Percentiles rank a stretch among this genome's conserved stretches.
phyloP scores from a whole-genome alignment of 92 coral and sea anemone species.

The Umimayanthus chanpuru region DNA sequence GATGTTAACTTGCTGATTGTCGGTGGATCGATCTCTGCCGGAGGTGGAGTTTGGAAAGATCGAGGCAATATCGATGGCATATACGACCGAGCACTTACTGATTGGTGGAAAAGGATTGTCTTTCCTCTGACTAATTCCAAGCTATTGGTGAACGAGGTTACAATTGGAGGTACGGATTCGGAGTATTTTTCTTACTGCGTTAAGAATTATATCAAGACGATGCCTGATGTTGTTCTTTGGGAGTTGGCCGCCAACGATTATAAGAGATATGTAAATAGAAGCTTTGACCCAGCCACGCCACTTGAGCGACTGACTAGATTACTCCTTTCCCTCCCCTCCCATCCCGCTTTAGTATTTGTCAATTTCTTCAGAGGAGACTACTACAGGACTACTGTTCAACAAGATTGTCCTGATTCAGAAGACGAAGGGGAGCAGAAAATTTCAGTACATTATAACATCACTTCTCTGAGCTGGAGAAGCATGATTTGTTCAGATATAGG shows the following conservation, averaged over 20 bases:
- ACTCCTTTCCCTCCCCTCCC: slow-evolving; percentile 83
- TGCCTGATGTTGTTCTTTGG: slow-evolving; percentile 93
- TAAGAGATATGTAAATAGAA: slow-evolving; percentile 72
- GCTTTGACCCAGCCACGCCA: slow-evolving; percentile 89
- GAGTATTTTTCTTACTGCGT: slow-evolving; percentile 97
- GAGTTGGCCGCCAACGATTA: slow-evolving; percentile 98
- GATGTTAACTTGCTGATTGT: slow-evolving; percentile 74
- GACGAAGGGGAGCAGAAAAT: slow-evolving; percentile 87
- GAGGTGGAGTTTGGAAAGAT: slow-evolving; percentile 94
- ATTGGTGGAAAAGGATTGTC: slow-evolving; percentile 90
- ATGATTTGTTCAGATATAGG: slow-evolving; percentile 80
- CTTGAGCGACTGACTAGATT: slow-evolving; percentile 89
- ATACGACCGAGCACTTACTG: slow-evolving; percentile 80
- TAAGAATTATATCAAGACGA: slow-evolving; percentile 74
- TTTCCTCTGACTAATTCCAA: slow-evolving; percentile 76
- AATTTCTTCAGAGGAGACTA: slow-evolving; percentile 93
- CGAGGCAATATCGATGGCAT: slow-evolving; percentile 90
- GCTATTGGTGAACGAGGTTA: slow-evolving; percentile 74
- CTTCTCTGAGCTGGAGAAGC: slow-evolving; percentile 94
- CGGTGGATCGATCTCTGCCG: slow-evolving; percentile 98
- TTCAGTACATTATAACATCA: slow-evolving; percentile 85
- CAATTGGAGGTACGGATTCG: slow-evolving; percentile 97
- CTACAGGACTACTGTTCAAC: slow-evolving; percentile 72
- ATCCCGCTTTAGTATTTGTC: slow-evolving; percentile 87
- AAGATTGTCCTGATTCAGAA: slow-evolving; percentile 94